These are phyloP conservation scores for Pteropus rufus DNA, from an alignment of 2,797 vertebrate genomes.

Conservation along the genomic window DNA sequence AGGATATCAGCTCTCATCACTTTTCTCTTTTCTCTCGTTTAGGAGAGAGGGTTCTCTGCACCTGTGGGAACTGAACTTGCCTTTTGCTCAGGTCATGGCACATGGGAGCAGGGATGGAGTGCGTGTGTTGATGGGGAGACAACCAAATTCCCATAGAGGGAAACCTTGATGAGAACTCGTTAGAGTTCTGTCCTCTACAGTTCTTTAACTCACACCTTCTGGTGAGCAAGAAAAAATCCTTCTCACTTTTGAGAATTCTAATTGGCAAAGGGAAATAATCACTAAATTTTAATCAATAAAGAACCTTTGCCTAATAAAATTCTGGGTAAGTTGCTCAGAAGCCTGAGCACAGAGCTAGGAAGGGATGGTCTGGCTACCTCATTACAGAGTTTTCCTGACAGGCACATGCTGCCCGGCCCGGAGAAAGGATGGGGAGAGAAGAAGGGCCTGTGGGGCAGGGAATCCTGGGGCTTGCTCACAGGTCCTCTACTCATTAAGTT, in stretches of 20 bases:
- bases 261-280: background rate
- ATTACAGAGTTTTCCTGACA: background rate
- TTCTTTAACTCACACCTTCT: background rate
- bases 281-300: background rate
- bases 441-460: background rate
- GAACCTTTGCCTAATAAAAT: background rate
- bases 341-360: background rate
- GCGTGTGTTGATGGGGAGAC: background rate
- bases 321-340: background rate
- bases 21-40: constrained; percentile 67
- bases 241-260: background rate
- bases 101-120: background rate
- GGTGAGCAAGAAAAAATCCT: background rate
- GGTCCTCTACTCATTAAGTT: background rate
- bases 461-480: background rate
- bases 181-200: background rate
- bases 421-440: background rate
- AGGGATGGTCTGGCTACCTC: background rate
- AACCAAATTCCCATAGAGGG: background rate
- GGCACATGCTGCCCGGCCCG: background rate
- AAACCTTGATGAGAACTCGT: constrained; percentile 32
- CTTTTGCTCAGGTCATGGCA: constrained; percentile 61
- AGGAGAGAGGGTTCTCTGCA: constrained; percentile 47
- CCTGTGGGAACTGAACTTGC: constrained; percentile 73
- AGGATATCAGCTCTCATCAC: constrained; percentile 73